Evolutionary conservation across 2,113 vertebrate genomes (phyloP).

Genomic region (Notechis scutatus): DNA sequence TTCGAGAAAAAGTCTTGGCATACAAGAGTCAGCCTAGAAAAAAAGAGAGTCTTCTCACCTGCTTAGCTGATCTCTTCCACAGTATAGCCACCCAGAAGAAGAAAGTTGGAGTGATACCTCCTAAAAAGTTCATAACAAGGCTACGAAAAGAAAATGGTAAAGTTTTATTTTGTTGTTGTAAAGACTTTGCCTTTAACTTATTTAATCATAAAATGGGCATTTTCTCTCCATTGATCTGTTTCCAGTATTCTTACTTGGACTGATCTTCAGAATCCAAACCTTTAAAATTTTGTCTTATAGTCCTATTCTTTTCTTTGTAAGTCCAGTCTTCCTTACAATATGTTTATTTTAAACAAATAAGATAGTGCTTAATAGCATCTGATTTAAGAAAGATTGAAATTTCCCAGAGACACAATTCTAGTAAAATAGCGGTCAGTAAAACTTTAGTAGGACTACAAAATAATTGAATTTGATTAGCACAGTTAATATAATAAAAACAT

Average conservation of each 20-base stretch:
- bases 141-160: constrained; percentile 82
- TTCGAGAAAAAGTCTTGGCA: constrained; percentile 81
- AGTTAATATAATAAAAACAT: not conserved
- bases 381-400: not conserved
- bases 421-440: not conserved
- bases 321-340: not conserved
- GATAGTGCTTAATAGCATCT: not conserved
- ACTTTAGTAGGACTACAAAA: not conserved
- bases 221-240: not conserved
- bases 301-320: not conserved
- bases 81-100: constrained; percentile 85
- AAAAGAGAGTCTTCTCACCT: constrained; percentile 80
- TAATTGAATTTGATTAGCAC: not conserved
- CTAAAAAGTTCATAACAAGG: constrained; percentile 83
- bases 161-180: not conserved
- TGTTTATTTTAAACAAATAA: not conserved
- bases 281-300: not conserved
- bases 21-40: constrained; percentile 82
- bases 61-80: constrained; percentile 81
- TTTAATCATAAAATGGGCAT: not conserved
- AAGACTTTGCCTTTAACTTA: not conserved
- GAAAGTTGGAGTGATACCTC: constrained; percentile 82
- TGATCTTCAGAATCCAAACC: not conserved
- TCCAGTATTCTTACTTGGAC: not conserved
- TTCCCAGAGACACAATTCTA: not conserved